These are phyloP conservation scores for Sebastes schlegelii DNA, from an alignment of 2,113 vertebrate species.

Conservation along the genomic window DNA sequence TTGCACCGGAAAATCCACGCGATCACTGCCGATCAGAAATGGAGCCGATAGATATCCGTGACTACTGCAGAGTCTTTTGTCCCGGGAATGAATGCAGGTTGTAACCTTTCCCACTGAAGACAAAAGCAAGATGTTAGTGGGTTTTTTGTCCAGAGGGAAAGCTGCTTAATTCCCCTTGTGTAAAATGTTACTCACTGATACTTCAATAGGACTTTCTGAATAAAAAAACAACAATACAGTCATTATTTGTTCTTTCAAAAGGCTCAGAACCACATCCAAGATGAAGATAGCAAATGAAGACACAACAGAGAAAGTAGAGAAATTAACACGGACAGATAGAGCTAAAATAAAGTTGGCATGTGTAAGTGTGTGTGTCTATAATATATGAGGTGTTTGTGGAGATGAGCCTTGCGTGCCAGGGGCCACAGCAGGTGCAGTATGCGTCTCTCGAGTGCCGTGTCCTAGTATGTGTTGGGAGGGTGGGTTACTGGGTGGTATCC, in stretches of 20 bases:
- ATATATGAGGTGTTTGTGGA: slow-evolving; percentile 72
- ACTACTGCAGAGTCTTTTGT: too few species aligned
- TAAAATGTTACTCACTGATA: neutral
- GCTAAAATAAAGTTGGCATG: slow-evolving; percentile 10
- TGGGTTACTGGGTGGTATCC: slow-evolving; percentile 6
- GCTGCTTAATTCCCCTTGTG: too few species aligned
- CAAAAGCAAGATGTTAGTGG: too few species aligned
- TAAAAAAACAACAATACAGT: neutral
- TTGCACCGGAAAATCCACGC: too few species aligned
- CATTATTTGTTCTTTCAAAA: neutral
- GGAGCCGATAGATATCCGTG: too few species aligned
- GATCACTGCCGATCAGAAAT: too few species aligned
- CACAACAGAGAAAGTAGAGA: neutral
- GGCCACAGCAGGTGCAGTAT: slow-evolving; percentile 73
- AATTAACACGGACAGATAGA: neutral
- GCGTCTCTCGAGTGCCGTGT: slow-evolving; percentile 67
- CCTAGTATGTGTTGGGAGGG: slow-evolving; percentile 66
- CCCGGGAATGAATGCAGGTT: too few species aligned
- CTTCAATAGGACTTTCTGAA: neutral
- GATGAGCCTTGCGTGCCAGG: slow-evolving; percentile 73
- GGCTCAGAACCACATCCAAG: neutral
- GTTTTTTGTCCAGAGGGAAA: too few species aligned
- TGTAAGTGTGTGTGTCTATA: slow-evolving; percentile 31
- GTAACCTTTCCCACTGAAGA: too few species aligned
- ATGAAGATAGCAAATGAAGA: neutral